phyloP scores from a whole-genome alignment of 2,888 invertebrate genomes.

The Tetrapedia diversipes region DNA sequence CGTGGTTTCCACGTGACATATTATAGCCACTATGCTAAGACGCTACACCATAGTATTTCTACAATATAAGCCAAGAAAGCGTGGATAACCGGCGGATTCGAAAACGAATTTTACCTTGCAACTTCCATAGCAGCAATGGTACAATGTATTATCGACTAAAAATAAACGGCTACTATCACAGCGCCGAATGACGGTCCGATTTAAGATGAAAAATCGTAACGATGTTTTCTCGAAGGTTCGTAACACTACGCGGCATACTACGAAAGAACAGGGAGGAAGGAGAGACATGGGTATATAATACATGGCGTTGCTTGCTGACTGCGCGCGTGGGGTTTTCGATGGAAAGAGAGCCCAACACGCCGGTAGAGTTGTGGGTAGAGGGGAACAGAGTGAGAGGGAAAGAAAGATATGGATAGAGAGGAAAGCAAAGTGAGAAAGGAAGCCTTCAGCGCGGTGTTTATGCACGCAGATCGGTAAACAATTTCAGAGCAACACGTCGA shows the following conservation, averaged over 20 bases:
- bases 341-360: slow-evolving; percentile 33
- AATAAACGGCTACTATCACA: slow-evolving; percentile 55
- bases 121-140: slow-evolving; percentile 29
- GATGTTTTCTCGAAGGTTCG: slow-evolving; percentile 80
- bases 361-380: slow-evolving; percentile 24
- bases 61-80: slow-evolving; percentile 3
- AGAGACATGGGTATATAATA: slow-evolving; percentile 71
- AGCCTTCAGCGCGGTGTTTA: slow-evolving; percentile 70
- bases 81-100: slow-evolving; percentile 41
- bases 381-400: slow-evolving; percentile 3
- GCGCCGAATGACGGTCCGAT: slow-evolving; percentile 54
- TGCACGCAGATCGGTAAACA: slow-evolving; percentile 74
- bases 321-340: slow-evolving; percentile 65
- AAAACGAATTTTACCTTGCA: slow-evolving; percentile 27
- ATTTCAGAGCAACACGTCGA: slow-evolving; percentile 70
- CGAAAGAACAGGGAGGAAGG: slow-evolving; percentile 69
- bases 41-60: slow-evolving; percentile 24
- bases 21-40: slow-evolving; percentile 41
- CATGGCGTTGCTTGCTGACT: slow-evolving; percentile 71
- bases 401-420: slow-evolving; percentile 17
- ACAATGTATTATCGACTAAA: slow-evolving; percentile 60
- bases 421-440: slow-evolving; percentile 52
- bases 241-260: slow-evolving; percentile 68
- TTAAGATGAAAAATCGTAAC: slow-evolving; percentile 71
- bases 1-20: slow-evolving; percentile 64